Percentiles rank a stretch among this genome's conserved stretches.
phyloP scores from a whole-genome alignment of 2,888 invertebrate species.

The Volucella bombylans region DNA sequence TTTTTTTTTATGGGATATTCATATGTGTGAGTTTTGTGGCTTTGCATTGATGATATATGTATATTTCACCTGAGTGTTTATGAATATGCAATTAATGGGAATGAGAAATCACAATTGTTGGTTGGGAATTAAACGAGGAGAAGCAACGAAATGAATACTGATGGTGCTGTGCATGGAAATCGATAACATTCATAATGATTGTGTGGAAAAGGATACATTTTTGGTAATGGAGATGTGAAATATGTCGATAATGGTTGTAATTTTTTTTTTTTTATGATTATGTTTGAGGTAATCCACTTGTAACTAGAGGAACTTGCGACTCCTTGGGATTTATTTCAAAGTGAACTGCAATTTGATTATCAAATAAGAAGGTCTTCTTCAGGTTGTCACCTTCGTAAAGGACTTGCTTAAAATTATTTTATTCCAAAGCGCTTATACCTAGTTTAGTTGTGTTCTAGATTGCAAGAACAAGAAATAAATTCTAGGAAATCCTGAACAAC shows the following conservation, averaged over 20 bases:
- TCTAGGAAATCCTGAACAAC: too few relatives aligned
- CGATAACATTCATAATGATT: slow-evolving; percentile 24
- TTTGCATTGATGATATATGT: slow-evolving; percentile 10
- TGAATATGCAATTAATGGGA: slow-evolving; percentile 62
- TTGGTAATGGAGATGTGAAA: not conserved
- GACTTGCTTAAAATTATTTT: too few relatives aligned
- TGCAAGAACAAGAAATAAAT: too few relatives aligned
- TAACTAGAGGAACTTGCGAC: not conserved
- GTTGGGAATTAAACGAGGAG: not conserved
- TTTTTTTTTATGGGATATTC: not conserved
- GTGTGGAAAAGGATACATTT: slow-evolving; percentile 5
- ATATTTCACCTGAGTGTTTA: slow-evolving; percentile 63
- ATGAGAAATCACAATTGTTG: slow-evolving; percentile 32
- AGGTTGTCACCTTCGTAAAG: too few relatives aligned
- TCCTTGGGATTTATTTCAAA: too few relatives aligned
- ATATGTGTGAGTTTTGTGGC: not conserved
- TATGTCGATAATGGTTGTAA: not conserved
- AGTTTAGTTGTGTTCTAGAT: too few relatives aligned
- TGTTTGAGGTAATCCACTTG: not conserved
- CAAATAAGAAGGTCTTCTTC: too few relatives aligned
- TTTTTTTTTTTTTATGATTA: not conserved
- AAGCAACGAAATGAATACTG: not conserved
- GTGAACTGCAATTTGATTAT: too few relatives aligned
- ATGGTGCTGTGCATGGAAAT: slow-evolving; percentile 3
- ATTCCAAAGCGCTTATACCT: too few relatives aligned